phyloP scores from a whole-genome alignment of 1,140 invertebrate genomes.

The Drosophila equinoxialis region DNA sequence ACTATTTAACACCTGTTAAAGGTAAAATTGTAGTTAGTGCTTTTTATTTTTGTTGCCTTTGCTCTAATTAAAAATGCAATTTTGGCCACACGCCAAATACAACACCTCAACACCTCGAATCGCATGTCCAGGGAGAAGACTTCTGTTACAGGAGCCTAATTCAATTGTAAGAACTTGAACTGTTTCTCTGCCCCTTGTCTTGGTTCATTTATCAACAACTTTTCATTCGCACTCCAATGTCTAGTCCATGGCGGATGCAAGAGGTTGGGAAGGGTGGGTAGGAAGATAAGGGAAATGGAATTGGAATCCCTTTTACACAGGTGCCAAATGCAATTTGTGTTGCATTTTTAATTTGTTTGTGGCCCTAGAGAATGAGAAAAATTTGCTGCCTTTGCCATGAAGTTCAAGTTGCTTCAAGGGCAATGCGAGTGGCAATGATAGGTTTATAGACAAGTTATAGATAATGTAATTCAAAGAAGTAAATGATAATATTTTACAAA shows the following conservation, averaged over 20 bases:
- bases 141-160: conserved; percentile 66
- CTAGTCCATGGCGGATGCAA: conserved; percentile 23
- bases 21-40: conserved; percentile 59
- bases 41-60: conserved; percentile 1
- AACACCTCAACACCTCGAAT: conserved; percentile 44
- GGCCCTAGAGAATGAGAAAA: conserved; percentile 33
- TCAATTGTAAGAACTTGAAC: conserved; percentile 58
- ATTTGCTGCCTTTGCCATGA: conserved; percentile 29
- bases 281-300: background rate
- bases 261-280: background rate
- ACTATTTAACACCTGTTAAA: conserved; percentile 77
- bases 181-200: conserved; percentile 27
- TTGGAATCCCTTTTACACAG: conserved; percentile 36
- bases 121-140: conserved; percentile 45
- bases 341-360: conserved; percentile 69
- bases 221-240: conserved; percentile 57
- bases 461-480: background rate
- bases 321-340: conserved; percentile 80
- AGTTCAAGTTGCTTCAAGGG: conserved; percentile 56
- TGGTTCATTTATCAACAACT: conserved; percentile 73
- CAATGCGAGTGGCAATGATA: conserved; percentile 14
- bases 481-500: too few relatives aligned
- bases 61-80: conserved; percentile 57
- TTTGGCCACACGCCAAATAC: conserved; percentile 58
- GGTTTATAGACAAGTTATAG: background rate